Evolutionary conservation across 30 jellyfish, hydroid and myxozoan genomes (phyloP), one percentile per base, ranked within the genome.

Genomic region (Phacellophora camtschatica): DNA sequence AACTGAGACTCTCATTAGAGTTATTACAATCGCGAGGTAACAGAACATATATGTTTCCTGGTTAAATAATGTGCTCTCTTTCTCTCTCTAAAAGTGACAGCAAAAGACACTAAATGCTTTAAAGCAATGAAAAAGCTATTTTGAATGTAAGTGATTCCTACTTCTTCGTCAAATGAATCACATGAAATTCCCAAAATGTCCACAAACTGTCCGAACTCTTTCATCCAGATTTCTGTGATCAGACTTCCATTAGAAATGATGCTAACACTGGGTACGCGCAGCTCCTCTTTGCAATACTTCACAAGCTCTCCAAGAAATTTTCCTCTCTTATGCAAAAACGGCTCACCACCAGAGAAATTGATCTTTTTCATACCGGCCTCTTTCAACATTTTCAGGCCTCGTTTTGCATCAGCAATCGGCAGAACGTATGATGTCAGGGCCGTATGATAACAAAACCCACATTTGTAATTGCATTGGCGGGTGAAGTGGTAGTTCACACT

Each of bases 401-500:
- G 71, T 55, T 84, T 84, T 1, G 95, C 95, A 8, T 84, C 88
- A 22, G 72, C 89, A 1, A 73, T 18, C 2, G 95, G 88, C 48
- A 71, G 46, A 10, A 84, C 95, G 61, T 22, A 63, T 20, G 95
- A 84, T 0, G 95, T 84, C 32, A 28, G 41, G 54, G 95, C 95
- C 4, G 95, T 84, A 69, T 84, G 95, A 36, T 48, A 84, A 51
- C 95, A 84, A 59, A 84, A 84, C 27, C 95, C 95, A 46, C 95
- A 84, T 28, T 74, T 67, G 69, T 84, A 84, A 37, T 84, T 84
- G 78, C 95, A 84, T 33, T 74, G 87, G 19, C 95, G 56, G 10
- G 88, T 71, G 77, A 84, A 84, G 22, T 84, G 95, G 59, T 84
- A 84, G 75, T 84, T 84, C 2, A 84, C 95, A 34, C 95, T 84